phyloP scores from a whole-genome alignment of 2,113 vertebrate species.

The Pelmatolapia mariae region DNA sequence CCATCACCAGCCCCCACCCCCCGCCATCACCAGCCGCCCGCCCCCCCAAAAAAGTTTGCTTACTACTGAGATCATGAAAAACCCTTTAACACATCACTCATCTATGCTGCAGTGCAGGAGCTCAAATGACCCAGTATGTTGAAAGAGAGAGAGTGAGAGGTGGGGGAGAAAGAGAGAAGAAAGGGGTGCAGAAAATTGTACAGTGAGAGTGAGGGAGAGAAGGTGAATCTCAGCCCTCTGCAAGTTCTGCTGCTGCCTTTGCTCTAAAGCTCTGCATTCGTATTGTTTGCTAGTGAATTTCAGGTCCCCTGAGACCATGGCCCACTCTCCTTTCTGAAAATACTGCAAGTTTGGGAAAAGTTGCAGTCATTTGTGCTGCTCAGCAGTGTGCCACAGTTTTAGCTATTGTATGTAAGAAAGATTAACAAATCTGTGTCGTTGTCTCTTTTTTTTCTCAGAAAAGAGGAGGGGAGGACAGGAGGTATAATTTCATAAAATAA shows the following conservation, averaged over 20 bases:
- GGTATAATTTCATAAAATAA: constrained; percentile 15
- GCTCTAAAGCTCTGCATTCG: constrained; percentile 28
- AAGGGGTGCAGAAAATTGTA: not conserved
- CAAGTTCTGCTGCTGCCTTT: constrained; percentile 29
- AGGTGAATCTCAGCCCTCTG: constrained; percentile 28
- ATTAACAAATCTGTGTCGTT: constrained; percentile 45
- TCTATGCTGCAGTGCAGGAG: constrained; percentile 61
- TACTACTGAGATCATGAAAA: constrained; percentile 7
- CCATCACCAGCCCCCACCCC: fast-evolving
- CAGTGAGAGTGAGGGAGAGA: not conserved
- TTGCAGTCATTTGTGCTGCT: constrained; percentile 44
- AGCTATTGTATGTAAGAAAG: constrained; percentile 20
- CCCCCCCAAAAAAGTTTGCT: not conserved
- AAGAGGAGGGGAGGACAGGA: not conserved
- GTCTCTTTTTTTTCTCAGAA: constrained; percentile 18
- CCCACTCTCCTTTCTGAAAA: constrained; percentile 33
- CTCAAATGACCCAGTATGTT: constrained; percentile 48
- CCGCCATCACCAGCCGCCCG: too few species aligned
- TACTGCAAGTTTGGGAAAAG: constrained; percentile 49
- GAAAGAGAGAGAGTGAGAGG: not conserved
- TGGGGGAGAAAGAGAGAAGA: not conserved
- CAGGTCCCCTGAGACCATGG: constrained; percentile 41
- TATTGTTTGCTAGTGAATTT: constrained; percentile 56
- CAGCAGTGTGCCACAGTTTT: constrained; percentile 36
- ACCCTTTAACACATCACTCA: constrained; percentile 30